Evolutionary conservation across 2,113 vertebrate genomes (phyloP).

Genomic region (Macquaria ambigua): DNA sequence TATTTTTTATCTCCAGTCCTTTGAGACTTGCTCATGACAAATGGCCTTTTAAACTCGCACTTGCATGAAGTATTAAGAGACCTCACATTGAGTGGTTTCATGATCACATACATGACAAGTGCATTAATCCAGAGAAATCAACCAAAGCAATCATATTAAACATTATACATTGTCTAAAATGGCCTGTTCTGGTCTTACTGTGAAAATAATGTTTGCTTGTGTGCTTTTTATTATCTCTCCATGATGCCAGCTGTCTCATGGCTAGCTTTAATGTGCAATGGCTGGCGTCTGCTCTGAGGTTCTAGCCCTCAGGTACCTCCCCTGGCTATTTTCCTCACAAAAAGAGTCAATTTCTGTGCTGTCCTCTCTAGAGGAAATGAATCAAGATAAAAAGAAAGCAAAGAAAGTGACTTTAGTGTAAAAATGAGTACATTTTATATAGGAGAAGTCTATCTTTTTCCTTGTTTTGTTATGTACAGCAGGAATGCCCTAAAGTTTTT

Average conservation of each 20-base stretch:
- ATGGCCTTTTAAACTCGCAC: not conserved
- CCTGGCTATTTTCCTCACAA: slow-evolving; percentile 16
- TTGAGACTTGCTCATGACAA: not conserved
- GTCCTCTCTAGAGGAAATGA: not conserved
- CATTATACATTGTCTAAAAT: not conserved
- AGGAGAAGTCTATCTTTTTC: not conserved
- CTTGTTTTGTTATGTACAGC: not conserved
- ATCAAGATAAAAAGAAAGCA: slow-evolving; percentile 16
- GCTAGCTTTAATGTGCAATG: not conserved
- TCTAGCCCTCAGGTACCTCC: slow-evolving; percentile 20
- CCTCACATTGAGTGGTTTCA: not conserved
- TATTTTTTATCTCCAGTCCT: not conserved
- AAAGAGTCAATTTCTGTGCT: not conserved
- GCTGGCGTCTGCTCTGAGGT: slow-evolving; percentile 17
- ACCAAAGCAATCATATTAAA: not conserved
- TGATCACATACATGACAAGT: not conserved
- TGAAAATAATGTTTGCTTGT: not conserved
- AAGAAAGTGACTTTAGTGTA: slow-evolving; percentile 19
- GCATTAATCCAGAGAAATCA: not conserved
- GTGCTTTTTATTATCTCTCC: not conserved
- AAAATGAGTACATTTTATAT: not conserved
- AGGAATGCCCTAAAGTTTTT: not conserved
- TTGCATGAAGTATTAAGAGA: not conserved
- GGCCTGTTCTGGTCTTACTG: not conserved
- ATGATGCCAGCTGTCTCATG: not conserved